These are phyloP conservation scores for Drosophila birchii DNA, from an alignment of 2,888 invertebrate genomes.

Conservation along the genomic window DNA sequence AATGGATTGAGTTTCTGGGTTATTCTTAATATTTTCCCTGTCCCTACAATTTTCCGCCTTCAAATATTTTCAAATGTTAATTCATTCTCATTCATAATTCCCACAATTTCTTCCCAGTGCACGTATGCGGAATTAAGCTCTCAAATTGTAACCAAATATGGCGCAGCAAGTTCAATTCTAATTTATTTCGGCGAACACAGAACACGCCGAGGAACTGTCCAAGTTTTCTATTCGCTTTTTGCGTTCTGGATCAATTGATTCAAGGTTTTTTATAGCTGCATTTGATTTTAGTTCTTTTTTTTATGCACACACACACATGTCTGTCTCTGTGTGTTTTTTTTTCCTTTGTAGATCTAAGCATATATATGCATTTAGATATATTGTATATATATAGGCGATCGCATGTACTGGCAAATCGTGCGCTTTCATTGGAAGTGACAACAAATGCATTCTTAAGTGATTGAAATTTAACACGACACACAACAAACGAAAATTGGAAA, in stretches of 20 bases:
- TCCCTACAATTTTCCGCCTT: rapidly evolving
- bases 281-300: conserved; percentile 64
- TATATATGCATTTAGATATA: conserved; percentile 5
- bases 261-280: conserved; percentile 69
- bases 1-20: neutral
- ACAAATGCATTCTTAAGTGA: conserved; percentile 72
- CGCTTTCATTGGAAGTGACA: conserved; percentile 69
- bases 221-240: conserved; percentile 46
- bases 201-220: conserved; percentile 7
- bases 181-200: conserved; percentile 62
- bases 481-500: conserved; percentile 45
- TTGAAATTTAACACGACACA: conserved; percentile 66
- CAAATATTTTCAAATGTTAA: too few relatives aligned
- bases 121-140: conserved; percentile 82
- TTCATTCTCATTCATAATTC: too few relatives aligned
- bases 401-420: conserved; percentile 59
- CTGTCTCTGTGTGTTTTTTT: neutral
- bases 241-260: conserved; percentile 79
- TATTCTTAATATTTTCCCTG: too few relatives aligned
- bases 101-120: conserved; percentile 20
- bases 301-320: conserved; percentile 41
- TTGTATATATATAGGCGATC: conserved; percentile 29
- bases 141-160: conserved; percentile 79
- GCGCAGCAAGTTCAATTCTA: conserved; percentile 78
- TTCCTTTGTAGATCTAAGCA: neutral